phyloP scores from a whole-genome alignment of 2,888 invertebrate genomes.

The Xanthorhoe designata region DNA sequence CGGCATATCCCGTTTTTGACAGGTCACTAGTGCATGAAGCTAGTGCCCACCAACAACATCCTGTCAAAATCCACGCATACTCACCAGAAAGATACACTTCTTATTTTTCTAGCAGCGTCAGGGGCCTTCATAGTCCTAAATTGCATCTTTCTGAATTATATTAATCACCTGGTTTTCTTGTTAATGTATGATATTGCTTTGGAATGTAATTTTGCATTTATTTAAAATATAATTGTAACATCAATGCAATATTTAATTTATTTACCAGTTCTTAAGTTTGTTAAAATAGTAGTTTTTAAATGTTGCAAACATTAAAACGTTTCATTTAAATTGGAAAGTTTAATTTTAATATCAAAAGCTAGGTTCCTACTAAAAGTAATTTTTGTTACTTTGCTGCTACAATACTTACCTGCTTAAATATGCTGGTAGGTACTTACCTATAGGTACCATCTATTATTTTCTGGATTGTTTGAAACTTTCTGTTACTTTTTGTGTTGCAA shows the following conservation, averaged over 20 bases:
- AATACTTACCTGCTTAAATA: no score
- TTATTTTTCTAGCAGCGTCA: slow-evolving; percentile 66
- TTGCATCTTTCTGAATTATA: slow-evolving; percentile 49
- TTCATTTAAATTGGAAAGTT: neutral
- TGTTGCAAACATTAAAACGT: slow-evolving; percentile 17
- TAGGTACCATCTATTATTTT: no score
- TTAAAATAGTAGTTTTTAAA: slow-evolving; percentile 29
- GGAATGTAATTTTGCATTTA: neutral
- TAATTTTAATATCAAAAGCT: neutral
- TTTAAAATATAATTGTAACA: slow-evolving; percentile 24
- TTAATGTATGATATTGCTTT: slow-evolving; percentile 20
- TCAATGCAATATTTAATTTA: slow-evolving; percentile 37
- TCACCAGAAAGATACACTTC: slow-evolving; percentile 77
- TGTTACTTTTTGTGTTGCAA: no score
- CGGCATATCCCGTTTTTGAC: slow-evolving; percentile 65
- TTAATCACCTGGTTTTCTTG: slow-evolving; percentile 8
- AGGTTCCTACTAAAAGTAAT: no score
- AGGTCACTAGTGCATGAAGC: slow-evolving; percentile 55
- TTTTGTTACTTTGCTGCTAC: no score
- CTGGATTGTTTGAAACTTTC: no score
- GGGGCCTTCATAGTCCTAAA: slow-evolving; percentile 52
- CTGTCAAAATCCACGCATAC: slow-evolving; percentile 69
- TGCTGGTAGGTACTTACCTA: no score
- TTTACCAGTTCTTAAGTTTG: slow-evolving; percentile 23
- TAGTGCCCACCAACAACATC: slow-evolving; percentile 56